phyloP scores from a whole-genome alignment of 2,113 vertebrate species.

The Amphiprion percula region DNA sequence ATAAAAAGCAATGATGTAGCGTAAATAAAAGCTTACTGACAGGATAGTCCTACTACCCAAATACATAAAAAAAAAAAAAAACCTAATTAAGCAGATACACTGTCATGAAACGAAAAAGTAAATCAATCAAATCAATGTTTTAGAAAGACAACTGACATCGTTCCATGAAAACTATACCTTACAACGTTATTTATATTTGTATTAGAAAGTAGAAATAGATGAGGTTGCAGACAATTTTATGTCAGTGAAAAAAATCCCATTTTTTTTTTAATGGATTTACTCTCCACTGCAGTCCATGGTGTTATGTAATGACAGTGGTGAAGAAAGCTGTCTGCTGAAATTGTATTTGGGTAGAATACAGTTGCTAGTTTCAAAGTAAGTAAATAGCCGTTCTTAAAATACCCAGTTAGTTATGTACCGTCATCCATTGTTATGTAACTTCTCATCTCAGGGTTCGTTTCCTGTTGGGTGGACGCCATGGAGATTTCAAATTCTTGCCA shows the following conservation, averaged over 20 bases:
- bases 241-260: not conserved
- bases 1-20: constrained; percentile 1
- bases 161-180: not conserved
- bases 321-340: constrained; percentile 1
- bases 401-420: not conserved
- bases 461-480: constrained; percentile 95
- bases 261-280: not conserved
- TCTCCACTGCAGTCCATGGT: not conserved
- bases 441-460: constrained; percentile 89
- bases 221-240: not conserved
- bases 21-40: not conserved
- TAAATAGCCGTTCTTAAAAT: not conserved
- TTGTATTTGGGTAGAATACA: not conserved
- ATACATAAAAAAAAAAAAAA: too few relatives aligned
- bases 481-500: constrained; percentile 97
- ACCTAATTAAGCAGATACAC: too few relatives aligned
- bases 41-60: too few relatives aligned
- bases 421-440: not conserved
- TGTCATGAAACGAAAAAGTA: too few relatives aligned
- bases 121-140: too few relatives aligned
- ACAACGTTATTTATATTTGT: too few relatives aligned
- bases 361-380: not conserved
- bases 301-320: not conserved
- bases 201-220: not conserved
- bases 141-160: not conserved